phyloP scores from a whole-genome alignment of 2,113 vertebrate genomes.

The Mesitornis unicolor region DNA sequence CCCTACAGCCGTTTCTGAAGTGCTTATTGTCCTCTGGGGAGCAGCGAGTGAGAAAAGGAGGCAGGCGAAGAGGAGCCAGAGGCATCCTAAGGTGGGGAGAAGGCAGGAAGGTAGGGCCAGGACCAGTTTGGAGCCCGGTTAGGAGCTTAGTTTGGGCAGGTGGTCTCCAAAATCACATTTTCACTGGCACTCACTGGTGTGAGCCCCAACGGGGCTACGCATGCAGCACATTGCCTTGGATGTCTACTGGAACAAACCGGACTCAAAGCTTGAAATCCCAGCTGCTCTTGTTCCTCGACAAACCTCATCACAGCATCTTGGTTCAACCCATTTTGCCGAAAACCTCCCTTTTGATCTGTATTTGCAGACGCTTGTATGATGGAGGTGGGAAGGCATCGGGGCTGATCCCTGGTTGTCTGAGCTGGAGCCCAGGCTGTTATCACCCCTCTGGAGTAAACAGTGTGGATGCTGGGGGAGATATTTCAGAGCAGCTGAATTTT shows the following conservation, averaged over 20 bases:
- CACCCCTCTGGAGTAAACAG: not conserved
- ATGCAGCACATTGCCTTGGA: not conserved
- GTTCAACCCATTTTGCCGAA: not conserved
- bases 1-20: slow-evolving; percentile 36
- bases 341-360: not conserved
- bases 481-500: not conserved
- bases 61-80: not conserved
- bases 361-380: not conserved
- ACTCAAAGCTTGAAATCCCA: not conserved
- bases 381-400: not conserved
- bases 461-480: rapidly evolving
- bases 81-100: not conserved
- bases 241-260: not conserved
- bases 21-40: slow-evolving; percentile 31
- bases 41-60: not conserved
- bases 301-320: not conserved
- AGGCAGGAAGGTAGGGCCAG: not conserved
- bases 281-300: not conserved
- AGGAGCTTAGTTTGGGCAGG: not conserved
- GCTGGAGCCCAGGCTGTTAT: not conserved
- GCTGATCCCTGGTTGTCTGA: not conserved
- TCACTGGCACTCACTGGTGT: not conserved
- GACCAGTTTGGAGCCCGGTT: not conserved
- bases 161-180: not conserved
- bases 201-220: not conserved